Base-by-base conservation (phyloP, 2,888 invertebrate genomes). In the Hypercompe scribonia region DNA sequence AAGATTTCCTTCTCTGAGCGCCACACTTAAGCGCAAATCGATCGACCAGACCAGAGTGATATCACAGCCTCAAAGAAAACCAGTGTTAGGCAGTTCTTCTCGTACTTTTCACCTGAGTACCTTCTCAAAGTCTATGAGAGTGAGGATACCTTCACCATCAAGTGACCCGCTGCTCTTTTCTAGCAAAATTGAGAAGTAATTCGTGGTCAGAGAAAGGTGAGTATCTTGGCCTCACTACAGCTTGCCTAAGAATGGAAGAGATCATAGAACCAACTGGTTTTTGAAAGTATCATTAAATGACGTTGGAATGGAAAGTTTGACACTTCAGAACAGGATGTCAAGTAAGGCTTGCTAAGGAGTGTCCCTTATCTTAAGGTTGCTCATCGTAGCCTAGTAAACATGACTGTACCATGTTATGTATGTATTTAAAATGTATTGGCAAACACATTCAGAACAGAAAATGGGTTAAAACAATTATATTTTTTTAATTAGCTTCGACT, bases 311-410 rank as follows among this genome's bases (percentile, higher is more conserved):
- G 68, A 68, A 61, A 61, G 39, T 69, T 61, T 42, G 39, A 31
- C 69, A 69, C 31, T 69, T 68, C 58, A 39, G 24, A 31, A 36
- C 58, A 69, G 39, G 39, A 69, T 61, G 39, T 42, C 11, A 21
- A 61, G 42, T 39, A 69, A 28, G 61, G 61, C 61, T 5, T 24
- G 54, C 21, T 39, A 36, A 61, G 69, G 69, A 69, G 69, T 61
- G 69, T 61, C 69, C 21, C 46, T 69, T 69, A 69, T 69, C 61
- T 31, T 58, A 36, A 58, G n/a, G 2, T 18, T 33, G 21, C 34
- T 50, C 33, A 33, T 50, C 15, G 54, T 34, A 21, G 10, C 36
- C n/a, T 36, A 28, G 54, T 0, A 1, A 3, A 5, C 28, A 28
- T 58, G 54, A 34, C 24, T 54, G n/a, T 68, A n/a, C 7, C 33